phyloP scores from a whole-genome alignment of 2,113 vertebrate genomes.

The Scomber scombrus region DNA sequence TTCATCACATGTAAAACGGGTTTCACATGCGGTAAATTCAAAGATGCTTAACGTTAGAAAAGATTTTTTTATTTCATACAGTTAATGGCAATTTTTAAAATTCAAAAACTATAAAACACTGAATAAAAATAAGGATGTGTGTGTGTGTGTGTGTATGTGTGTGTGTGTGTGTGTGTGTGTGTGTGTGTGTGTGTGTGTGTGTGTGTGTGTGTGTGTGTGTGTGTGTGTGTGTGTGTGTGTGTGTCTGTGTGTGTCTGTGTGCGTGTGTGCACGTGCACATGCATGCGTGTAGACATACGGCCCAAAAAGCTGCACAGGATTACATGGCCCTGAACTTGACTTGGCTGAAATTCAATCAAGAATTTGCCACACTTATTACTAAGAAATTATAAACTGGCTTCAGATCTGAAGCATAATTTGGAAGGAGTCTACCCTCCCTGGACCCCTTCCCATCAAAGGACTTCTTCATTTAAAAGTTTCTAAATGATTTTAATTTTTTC shows the following conservation, averaged over 20 bases:
- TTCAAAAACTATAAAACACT: too few relatives aligned
- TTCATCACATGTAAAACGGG: too few relatives aligned
- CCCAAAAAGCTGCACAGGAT: slow-evolving; percentile 45
- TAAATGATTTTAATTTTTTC: slow-evolving; percentile 44
- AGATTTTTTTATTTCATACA: too few relatives aligned
- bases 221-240: background rate
- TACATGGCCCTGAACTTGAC: slow-evolving; percentile 41
- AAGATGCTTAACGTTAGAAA: too few relatives aligned
- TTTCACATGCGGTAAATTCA: too few relatives aligned
- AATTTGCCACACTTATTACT: slow-evolving; percentile 71
- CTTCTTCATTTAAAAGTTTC: slow-evolving; percentile 58
- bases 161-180: background rate
- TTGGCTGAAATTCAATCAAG: slow-evolving; percentile 66
- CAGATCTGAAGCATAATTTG: slow-evolving; percentile 64
- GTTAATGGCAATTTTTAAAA: background rate
- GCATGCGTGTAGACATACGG: slow-evolving; percentile 13
- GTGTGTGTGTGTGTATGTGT: slow-evolving; percentile 1
- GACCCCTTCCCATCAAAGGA: slow-evolving; percentile 61
- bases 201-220: too few relatives aligned
- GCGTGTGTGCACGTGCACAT: background rate
- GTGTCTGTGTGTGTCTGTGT: background rate
- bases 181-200: background rate
- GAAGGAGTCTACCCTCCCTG: slow-evolving; percentile 41
- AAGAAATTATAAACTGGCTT: slow-evolving; percentile 73
- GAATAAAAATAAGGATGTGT: background rate